Evolutionary conservation across 2,888 invertebrate species (phyloP), one percentile per base, ranked within the genome.

Genomic region (Sesamia inferens): DNA sequence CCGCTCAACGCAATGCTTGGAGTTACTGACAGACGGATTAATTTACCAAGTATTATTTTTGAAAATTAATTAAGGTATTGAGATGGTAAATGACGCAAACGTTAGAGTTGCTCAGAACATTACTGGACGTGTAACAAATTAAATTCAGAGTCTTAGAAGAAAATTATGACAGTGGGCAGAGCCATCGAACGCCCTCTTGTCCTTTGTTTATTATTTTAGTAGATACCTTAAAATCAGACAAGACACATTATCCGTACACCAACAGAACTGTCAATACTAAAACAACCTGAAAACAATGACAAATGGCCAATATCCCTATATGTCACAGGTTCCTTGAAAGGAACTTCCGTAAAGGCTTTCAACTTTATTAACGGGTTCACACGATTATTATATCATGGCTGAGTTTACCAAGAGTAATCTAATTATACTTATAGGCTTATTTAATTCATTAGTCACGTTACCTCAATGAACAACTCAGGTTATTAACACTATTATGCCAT

Each of bases 1-100:
- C 96, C 96, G 16, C 92, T 96, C 62, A 94, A 89, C 72, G 89
- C 90, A 3, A 88, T 95, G 59, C 92, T 94, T 0, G 90, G 88
- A 31, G 89, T 90, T 6, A 85, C 92, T 47, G 95, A 93, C 57
- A 90, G 91, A 62, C 87, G 93, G 64, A 76, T 89, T 57, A 87
- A 78, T 68, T 82, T 90, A 77, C 87, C 89, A 83, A 90, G 93
- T 93, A 87, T 86, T 83, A 14, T 7, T 48, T 44, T 65, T 44
- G 16, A n/a, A 19, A 48, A 19, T 63, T 63, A 19, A 47, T 24
- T 7, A 22, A 63, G 6, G 11, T 7, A 22, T 44, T 16, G 44
- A 22, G 22, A 11, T 19, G 11, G 11, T 24, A 7, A 63, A 63
- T 63, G 16, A 47, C 7, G 22, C 11, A 44, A 22, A 11, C 7